A percentile compares a stretch with the other conserved stretches of the same genome.
These are phyloP conservation scores for Cassiopea xamachana DNA, from an alignment of 30 jellyfish, hydroid and myxozoan genomes.

Conservation along the genomic window DNA sequence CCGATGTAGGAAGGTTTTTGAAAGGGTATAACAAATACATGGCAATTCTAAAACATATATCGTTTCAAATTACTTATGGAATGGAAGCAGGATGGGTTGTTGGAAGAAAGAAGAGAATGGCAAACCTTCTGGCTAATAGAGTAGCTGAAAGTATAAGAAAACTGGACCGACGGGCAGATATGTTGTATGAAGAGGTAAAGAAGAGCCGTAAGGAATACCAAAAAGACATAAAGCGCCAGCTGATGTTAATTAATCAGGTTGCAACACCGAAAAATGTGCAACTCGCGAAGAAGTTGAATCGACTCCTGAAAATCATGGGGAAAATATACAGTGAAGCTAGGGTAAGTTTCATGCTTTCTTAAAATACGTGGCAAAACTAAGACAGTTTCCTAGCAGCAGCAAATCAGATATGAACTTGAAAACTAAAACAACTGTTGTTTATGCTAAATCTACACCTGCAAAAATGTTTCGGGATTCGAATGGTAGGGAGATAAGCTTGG, in stretches of 20 bases:
- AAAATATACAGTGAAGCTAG: slow-evolving; percentile 77
- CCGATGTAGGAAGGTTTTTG: slow-evolving; percentile 52
- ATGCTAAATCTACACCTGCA: too few species aligned
- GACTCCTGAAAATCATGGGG: slow-evolving; percentile 65
- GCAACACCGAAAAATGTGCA: slow-evolving; percentile 69
- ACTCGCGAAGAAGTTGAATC: slow-evolving; percentile 50
- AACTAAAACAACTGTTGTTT: not conserved
- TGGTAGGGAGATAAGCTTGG: too few species aligned
- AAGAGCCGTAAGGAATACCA: slow-evolving; percentile 31
- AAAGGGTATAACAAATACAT: slow-evolving; percentile 73
- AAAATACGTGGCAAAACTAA: not conserved
- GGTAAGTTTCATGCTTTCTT: slow-evolving; percentile 36
- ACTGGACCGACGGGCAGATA: slow-evolving; percentile 64
- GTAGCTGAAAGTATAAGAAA: slow-evolving; percentile 35
- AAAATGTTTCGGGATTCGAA: too few species aligned
- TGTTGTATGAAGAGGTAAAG: slow-evolving; percentile 31
- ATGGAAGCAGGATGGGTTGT: slow-evolving; percentile 57
- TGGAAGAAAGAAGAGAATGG: slow-evolving; percentile 48
- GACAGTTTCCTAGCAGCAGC: not conserved
- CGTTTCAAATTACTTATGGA: slow-evolving; percentile 69
- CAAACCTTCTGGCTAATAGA: slow-evolving; percentile 48
- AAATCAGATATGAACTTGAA: not conserved
- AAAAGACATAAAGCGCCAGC: slow-evolving; percentile 66
- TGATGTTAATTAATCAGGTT: slow-evolving; percentile 72
- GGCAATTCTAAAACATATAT: slow-evolving; percentile 50